Evolutionary conservation across 1,140 invertebrate species (phyloP).

Genomic region (Octopus bimaculoides): DNA sequence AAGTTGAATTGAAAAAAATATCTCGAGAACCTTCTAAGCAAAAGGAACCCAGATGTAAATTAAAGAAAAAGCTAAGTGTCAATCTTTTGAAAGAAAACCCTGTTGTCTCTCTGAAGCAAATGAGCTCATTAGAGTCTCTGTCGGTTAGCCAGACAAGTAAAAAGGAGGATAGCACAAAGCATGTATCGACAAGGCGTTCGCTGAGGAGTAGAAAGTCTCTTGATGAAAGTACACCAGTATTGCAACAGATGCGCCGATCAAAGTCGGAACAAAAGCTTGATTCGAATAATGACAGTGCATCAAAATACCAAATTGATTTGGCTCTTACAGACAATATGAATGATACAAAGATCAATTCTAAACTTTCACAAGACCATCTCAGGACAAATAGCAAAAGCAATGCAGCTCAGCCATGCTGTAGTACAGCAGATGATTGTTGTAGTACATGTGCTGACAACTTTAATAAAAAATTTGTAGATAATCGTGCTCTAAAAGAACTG

Average conservation of each 20-base stretch:
- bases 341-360: neutral
- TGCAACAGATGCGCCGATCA: neutral
- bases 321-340: neutral
- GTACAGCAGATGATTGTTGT: neutral
- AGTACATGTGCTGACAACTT: neutral
- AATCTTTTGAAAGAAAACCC: neutral
- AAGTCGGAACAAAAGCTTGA: constrained; percentile 1
- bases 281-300: neutral
- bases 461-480: neutral
- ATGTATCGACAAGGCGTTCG: neutral
- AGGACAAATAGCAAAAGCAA: neutral
- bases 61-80: neutral
- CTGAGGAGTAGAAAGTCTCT: neutral
- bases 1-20: neutral
- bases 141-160: neutral
- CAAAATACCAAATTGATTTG: neutral
- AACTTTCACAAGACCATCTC: neutral
- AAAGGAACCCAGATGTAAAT: neutral
- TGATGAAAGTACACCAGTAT: neutral
- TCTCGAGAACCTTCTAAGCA: neutral
- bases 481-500: constrained; percentile 11
- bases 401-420: neutral
- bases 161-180: neutral
- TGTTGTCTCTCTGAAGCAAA: neutral
- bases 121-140: neutral